Evolutionary conservation across 1,140 invertebrate species (phyloP), one percentile per base, ranked within the genome.

Genomic region (Sycophaga agraensis): DNA sequence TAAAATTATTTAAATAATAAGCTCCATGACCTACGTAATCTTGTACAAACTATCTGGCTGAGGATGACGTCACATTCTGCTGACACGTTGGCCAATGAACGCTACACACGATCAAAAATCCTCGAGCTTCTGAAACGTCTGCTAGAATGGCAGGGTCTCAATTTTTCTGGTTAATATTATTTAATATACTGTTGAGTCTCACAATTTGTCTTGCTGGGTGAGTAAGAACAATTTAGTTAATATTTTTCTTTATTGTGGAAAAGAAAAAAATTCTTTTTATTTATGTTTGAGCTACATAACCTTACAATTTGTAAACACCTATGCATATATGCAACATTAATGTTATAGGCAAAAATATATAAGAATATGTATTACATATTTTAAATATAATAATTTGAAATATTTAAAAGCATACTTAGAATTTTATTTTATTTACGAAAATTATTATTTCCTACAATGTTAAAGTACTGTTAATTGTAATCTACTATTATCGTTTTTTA

Each of bases 71-170:
- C 31, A 50, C 19, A 17, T 1, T 7, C 40, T 28, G 50, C 21
- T 49, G 11, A 59, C 34, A 40, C 6, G 51, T 16, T 42, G 61
- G 68, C 78, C 78, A 80, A 80, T 80, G 69, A 71, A 53, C 39
- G 54, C 35, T 55, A 56, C 69, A 72, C 78, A 80, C 78, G 78
- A 79, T 70, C 70, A 16, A 61, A 68, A 71, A 56, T 60, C 37
- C 48, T 16, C 55, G 51, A 46, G 56, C 59, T 66, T 62, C 68
- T 70, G 58, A 68, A 73, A 78, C 74, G 72, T 78, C 75, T 76
- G 75, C 74, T 77, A 76, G 68, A 55, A 80, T 80, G 78, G 76
- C 73, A 75, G 71, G 68, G 37, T 62, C 69, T 63, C 67, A 70
- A 37, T 71, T 78, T 67, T 63, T 73, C 59, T 72, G 53, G 31